Base-by-base conservation (phyloP, 2,797 vertebrate species). In the Aotus griseimembra region DNA sequence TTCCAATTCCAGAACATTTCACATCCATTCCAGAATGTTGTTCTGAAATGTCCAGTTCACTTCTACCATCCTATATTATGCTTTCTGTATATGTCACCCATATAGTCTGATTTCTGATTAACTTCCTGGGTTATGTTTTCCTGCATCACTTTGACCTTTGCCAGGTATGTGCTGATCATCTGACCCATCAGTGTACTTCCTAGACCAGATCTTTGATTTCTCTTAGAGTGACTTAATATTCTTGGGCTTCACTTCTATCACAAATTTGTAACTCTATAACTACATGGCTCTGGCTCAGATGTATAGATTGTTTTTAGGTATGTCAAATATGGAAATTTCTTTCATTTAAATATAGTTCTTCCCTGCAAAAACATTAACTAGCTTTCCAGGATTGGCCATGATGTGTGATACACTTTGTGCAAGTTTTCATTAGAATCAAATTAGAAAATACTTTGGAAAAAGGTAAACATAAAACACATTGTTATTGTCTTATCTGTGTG, bases 311-410 rank as follows among this genome's bases (percentile, higher is more conserved):
- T 48, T 90, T 95, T 89, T 50, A 84, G 52, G 55, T 50, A 52
- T 67, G n/a, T 83, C 46, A 91, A 91, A 83, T 58, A 77, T 24
- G 22, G 20, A 87, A 80, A 36, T 41, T 92, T 94, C 64, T 95
- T 72, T 95, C 55, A 94, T 57, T 94, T 93, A 76, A 82, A 79
- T 83, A 77, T 77, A 64, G 17, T 88, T 90, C 48, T 86, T 96
- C 9, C 26, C 58, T 81, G 5, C 10, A 15, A 87, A 92, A 96
- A 90, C 41, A 72, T 75, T 77, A 94, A 44, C 9, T 77, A 46
- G 30, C 39, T 57, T 95, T 95, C 19, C 26, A 48, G 55, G 15
- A 88, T 95, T 96, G 84, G 44, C 57, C 19, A 70, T 92, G 57
- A 80, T 84, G 15, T 92, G 58, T 4, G 7, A 94, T 72, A 61